These are phyloP conservation scores for Toxotes jaculatrix DNA, from an alignment of 2,113 vertebrate genomes.

Conservation along the genomic window DNA sequence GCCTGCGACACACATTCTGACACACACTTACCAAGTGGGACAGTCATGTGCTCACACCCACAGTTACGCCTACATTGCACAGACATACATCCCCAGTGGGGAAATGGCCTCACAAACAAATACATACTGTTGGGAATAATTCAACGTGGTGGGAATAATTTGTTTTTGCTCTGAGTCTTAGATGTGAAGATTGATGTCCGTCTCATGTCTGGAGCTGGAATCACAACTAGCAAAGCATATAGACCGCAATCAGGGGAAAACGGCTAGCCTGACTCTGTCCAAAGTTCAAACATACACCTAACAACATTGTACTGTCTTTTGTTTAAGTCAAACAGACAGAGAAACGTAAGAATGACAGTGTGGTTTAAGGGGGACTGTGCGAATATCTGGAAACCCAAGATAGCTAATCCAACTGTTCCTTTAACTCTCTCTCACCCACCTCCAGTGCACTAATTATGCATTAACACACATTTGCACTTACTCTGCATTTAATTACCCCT, in stretches of 20 bases:
- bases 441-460: conserved; percentile 19
- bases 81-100: not conserved
- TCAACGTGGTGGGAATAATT: not conserved
- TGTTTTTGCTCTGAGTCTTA: not conserved
- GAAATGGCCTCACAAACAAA: not conserved
- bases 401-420: not conserved
- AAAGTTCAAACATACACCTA: not conserved
- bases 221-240: not conserved
- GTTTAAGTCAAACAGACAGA: not conserved
- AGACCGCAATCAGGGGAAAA: not conserved
- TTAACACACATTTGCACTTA: conserved; percentile 54
- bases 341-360: not conserved
- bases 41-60: conserved; percentile 35
- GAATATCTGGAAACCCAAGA: not conserved
- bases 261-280: not conserved
- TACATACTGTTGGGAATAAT: not conserved
- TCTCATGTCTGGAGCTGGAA: not conserved
- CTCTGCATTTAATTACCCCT: conserved; percentile 27
- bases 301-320: not conserved
- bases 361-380: not conserved
- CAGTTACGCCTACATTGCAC: not conserved
- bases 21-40: conserved; percentile 50
- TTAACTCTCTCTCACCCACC: not conserved
- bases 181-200: not conserved
- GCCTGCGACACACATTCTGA: not conserved